Evolutionary conservation across 2,113 vertebrate genomes (phyloP).

Genomic region (Telmatochromis sp.): DNA sequence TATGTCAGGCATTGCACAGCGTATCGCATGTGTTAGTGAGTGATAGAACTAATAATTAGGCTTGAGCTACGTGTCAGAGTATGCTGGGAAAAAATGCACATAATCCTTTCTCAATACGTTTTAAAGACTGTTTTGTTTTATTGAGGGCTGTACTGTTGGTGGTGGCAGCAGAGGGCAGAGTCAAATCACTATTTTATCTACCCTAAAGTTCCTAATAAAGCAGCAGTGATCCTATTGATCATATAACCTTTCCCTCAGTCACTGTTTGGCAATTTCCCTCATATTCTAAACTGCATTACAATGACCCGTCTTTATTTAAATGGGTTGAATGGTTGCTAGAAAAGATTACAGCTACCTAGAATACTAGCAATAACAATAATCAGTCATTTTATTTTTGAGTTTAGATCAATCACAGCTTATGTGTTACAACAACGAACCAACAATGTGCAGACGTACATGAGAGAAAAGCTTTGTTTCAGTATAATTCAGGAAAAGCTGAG

Average conservation of each 20-base stretch:
- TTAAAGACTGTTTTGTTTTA: not conserved
- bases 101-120: not conserved
- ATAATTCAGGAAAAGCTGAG: not conserved
- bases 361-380: not conserved
- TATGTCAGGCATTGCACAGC: not conserved
- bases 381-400: not conserved
- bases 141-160: not conserved
- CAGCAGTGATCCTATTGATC: not conserved
- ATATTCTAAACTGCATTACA: not conserved
- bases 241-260: not conserved
- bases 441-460: not conserved
- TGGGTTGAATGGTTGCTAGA: not conserved
- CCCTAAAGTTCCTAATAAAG: not conserved
- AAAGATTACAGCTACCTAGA: not conserved
- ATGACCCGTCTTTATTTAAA: not conserved
- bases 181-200: not conserved
- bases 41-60: constrained; percentile 6
- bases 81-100: fast-evolving
- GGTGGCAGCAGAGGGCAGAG: not conserved
- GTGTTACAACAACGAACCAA: not conserved
- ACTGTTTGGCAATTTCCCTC: not conserved
- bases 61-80: not conserved
- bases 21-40: not conserved
- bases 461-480: not conserved
- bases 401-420: not conserved